phyloP scores from a whole-genome alignment of 1,140 invertebrate species.

The Calliopsis andreniformis region DNA sequence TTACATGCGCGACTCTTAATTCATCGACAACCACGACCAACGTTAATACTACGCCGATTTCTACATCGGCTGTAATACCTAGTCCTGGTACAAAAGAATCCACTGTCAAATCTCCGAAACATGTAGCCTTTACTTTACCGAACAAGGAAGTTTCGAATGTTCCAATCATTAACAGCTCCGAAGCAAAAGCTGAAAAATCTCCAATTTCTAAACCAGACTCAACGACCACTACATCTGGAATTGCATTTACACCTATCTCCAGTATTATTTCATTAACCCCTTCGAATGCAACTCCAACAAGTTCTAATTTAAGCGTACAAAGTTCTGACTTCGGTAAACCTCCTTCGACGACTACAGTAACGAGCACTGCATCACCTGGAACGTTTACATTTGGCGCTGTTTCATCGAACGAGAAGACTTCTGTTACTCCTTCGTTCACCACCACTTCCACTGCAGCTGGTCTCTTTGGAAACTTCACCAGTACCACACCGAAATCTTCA shows the following conservation, averaged over 20 bases:
- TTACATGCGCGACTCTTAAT: constrained; percentile 60
- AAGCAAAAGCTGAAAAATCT: background rate
- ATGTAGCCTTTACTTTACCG: constrained; percentile 70
- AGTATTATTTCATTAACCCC: background rate
- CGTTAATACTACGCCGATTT: constrained; percentile 75
- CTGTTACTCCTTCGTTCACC: background rate
- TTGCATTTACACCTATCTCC: background rate
- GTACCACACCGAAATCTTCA: background rate
- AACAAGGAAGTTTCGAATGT: background rate
- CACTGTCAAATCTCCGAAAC: constrained; percentile 58
- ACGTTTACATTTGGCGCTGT: background rate
- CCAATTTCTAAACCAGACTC: background rate
- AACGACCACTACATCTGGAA: background rate
- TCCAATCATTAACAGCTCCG: background rate
- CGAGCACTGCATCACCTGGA: background rate
- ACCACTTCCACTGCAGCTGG: background rate
- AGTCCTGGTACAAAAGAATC: constrained; percentile 54
- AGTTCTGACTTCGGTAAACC: constrained; percentile 1
- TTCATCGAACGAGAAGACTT: background rate
- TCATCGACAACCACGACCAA: constrained; percentile 74
- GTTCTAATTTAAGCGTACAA: background rate
- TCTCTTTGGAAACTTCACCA: background rate
- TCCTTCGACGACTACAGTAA: background rate
- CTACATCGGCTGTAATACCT: constrained; percentile 71
- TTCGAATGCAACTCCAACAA: background rate